Evolutionary conservation across 2,797 vertebrate species (phyloP), one percentile per base, ranked within the genome.

Genomic region (Lacerta agilis): DNA sequence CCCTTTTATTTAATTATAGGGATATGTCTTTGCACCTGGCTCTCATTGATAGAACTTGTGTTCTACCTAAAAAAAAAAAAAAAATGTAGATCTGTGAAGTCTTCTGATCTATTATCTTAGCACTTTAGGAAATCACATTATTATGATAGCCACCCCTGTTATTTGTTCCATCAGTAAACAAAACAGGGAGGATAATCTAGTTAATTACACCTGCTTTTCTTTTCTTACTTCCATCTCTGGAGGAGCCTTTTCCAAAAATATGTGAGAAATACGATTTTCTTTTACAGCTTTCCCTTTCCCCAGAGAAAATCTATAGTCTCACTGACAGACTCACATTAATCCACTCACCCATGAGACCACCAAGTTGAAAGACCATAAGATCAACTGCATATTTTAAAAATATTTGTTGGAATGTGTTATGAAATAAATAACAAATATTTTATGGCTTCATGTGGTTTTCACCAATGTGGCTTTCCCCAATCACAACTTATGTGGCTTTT

Each of bases 151-250:
- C n/a, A 3, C 58, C 49, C 8, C 27, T 17, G 1, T 33, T 79
- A 36, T 33, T 58, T 79, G 10, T 43, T 25, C 23, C 25, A 18
- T 77, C 25, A 45, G 8, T 41, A 29, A 45, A 45, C 71, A 15
- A n/a, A 29, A 49, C 27, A n/a, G 43, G 27, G 27, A 15, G 13
- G 25, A 45, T 18, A 73, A 73, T 33, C 45, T 45, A 13, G 61
- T 49, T 85, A 58, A n/a, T 94, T 93, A 77, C 75, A 27, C 89
- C 87, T 75, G 67, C 49, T 78, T 45, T 49, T 29, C 82, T 83
- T 66, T 88, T 64, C 79, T 90, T 89, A 58, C 58, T 84, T 88
- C 45, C 83, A 90, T 0, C 0, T 82, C 88, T 73, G n/a, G 76
- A 3, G 7, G 71, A 0, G 36, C 86, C 33, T 66, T 10, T 43